Evolutionary conservation across 2,797 vertebrate genomes (phyloP), one percentile per base, ranked within the genome.

Genomic region (Siniperca scherzeri): DNA sequence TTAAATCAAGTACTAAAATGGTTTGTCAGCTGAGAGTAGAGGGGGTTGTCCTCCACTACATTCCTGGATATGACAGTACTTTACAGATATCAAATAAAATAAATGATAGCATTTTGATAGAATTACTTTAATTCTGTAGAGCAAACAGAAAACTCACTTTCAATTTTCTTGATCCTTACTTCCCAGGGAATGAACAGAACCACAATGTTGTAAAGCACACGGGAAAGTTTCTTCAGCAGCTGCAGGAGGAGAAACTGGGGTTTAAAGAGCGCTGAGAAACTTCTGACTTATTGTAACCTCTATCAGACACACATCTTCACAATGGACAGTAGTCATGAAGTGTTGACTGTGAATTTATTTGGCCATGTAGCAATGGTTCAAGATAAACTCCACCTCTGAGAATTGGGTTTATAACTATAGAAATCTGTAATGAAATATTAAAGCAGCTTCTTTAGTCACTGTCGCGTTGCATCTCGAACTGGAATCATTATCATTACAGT

Each of bases 141-240:
- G 0, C 3, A 30, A 30, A 30, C 30, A 3, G 30, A 30, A 30
- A 30, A 14, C 98, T 98, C 91, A 99, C 98, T 99, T 92, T 99
- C 98, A 0, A 99, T 99, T 94, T 99, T 99, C 94, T 99, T 99
- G 88, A 99, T 99, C 93, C 98, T 96, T 94, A 98, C 96, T 94
- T 99, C 98, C 98, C 98, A 99, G 16, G 98, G 98, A 90, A 99
- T 96, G 92, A 99, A 99, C 59, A 97, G 91, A 71, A 97, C 98
- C 56, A 97, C 89, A 25, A 98, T 95, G 93, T 99, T 99, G 88
- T 98, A 97, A 3, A 97, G 95, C 10, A 97, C 87, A n/a, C 98
- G 96, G 33, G 96, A 95, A 55, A 98, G 88, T 92, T 98, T 99
- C 87, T 97, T 97, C 96, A 98, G 96, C 78, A 99, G 96, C 98